Evolutionary conservation across 2,888 invertebrate genomes (phyloP).

Genomic region (Biston stratarius): DNA sequence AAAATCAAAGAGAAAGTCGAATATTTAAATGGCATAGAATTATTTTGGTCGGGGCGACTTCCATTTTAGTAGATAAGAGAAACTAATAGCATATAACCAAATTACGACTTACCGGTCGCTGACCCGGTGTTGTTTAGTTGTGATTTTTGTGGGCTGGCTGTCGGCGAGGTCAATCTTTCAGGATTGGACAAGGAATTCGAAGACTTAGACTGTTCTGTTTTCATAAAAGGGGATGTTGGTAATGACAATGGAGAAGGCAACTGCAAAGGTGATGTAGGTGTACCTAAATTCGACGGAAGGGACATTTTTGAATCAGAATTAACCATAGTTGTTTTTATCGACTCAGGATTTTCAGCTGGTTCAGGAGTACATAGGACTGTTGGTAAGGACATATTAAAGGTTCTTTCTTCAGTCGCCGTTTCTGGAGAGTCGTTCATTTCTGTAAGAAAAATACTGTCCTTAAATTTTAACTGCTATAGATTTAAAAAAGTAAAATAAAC

Average conservation of each 20-base stretch:
- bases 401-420: slow-evolving; percentile 55
- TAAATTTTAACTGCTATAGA: slow-evolving; percentile 1
- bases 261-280: slow-evolving; percentile 73
- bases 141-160: slow-evolving; percentile 50
- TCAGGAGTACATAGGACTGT: slow-evolving; percentile 74
- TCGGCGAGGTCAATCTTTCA: slow-evolving; percentile 42
- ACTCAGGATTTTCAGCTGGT: slow-evolving; percentile 55
- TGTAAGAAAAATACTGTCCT: slow-evolving; percentile 52
- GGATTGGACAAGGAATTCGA: slow-evolving; percentile 62
- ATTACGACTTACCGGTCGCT: slow-evolving; percentile 73
- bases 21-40: no score
- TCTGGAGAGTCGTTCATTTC: slow-evolving; percentile 69
- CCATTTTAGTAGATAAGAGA: no score
- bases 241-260: slow-evolving; percentile 74
- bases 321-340: slow-evolving; percentile 57
- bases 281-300: slow-evolving; percentile 73
- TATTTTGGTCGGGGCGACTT: no score
- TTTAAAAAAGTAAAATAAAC: not conserved
- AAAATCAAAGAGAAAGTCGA: no score
- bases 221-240: slow-evolving; percentile 72
- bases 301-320: slow-evolving; percentile 76
- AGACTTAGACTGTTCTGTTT: slow-evolving; percentile 59
- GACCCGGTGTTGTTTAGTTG: slow-evolving; percentile 66
- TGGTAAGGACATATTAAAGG: slow-evolving; percentile 69
- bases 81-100: not conserved